Evolutionary conservation across 1,140 invertebrate species (phyloP).

Genomic region (Drosophila funebris): DNA sequence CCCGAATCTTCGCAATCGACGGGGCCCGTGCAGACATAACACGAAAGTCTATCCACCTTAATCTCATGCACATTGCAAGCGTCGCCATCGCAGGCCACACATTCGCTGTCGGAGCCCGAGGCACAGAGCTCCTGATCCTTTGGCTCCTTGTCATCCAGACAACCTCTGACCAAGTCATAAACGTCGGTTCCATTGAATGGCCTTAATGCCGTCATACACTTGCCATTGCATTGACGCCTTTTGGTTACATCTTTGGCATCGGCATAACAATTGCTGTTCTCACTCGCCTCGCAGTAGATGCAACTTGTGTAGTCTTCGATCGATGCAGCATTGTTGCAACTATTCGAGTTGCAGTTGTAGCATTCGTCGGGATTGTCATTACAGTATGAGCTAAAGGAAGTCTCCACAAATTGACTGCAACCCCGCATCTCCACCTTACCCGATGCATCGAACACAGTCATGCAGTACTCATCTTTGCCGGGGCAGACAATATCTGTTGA

Average conservation of each 20-base stretch:
- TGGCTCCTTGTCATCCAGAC: conserved; percentile 72
- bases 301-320: conserved; percentile 54
- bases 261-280: conserved; percentile 44
- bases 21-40: conserved; percentile 41
- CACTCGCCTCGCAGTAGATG: conserved; percentile 62
- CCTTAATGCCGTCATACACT: conserved; percentile 68
- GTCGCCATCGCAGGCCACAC: conserved; percentile 51
- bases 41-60: conserved; percentile 25
- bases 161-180: conserved; percentile 56
- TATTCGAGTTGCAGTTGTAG: conserved; percentile 76
- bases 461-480: conserved; percentile 59
- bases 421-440: conserved; percentile 57
- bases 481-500: conserved; percentile 24
- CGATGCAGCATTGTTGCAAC: conserved; percentile 57
- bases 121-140: conserved; percentile 54
- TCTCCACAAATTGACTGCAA: conserved; percentile 65
- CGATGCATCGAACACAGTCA: conserved; percentile 61
- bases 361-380: conserved; percentile 58
- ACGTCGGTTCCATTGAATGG: neutral
- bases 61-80: conserved; percentile 55
- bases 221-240: conserved; percentile 62
- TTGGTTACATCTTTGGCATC: conserved; percentile 37
- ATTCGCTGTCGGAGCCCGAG: conserved; percentile 34
- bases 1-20: conserved; percentile 3
- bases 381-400: conserved; percentile 52